Conservation (phyloP, 2,888 invertebrate species). For the Phyllotreta striolata region DNA sequence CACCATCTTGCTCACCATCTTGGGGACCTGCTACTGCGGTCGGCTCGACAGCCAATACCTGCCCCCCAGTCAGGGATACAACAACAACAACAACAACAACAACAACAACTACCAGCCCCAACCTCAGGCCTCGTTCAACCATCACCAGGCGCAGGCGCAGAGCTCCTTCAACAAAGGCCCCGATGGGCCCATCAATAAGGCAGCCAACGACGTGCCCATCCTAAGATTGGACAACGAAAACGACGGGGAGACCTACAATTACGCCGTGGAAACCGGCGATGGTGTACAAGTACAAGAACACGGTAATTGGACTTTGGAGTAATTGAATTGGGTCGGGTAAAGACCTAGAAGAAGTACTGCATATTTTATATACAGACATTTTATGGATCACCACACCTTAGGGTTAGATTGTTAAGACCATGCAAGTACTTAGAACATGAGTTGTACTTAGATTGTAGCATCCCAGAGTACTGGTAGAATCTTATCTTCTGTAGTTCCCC, state of each 20-base stretch:
- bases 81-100: not conserved
- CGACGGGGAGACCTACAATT: conserved; percentile 53
- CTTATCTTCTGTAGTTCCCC: too few relatives aligned
- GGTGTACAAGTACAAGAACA: conserved; percentile 61
- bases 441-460: too few relatives aligned
- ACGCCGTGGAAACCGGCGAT: conserved; percentile 67
- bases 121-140: conserved; percentile 2
- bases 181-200: conserved; percentile 33
- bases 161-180: conserved; percentile 14
- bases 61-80: conserved; percentile 37
- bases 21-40: conserved; percentile 46
- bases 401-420: not conserved
- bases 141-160: conserved; percentile 3
- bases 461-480: too few relatives aligned
- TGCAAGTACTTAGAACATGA: too few relatives aligned
- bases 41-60: conserved; percentile 47
- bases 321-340: too few relatives aligned
- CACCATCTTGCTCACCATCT: conserved; percentile 41
- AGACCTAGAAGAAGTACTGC: too few relatives aligned
- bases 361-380: too few relatives aligned
- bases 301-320: conserved; percentile 38
- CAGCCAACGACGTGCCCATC: conserved; percentile 48
- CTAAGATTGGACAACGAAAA: conserved; percentile 52
- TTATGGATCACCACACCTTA: too few relatives aligned
- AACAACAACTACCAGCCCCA: conserved; percentile 1